phyloP scores from a whole-genome alignment of 2,797 vertebrate species.

The Austrolebias charrua region DNA sequence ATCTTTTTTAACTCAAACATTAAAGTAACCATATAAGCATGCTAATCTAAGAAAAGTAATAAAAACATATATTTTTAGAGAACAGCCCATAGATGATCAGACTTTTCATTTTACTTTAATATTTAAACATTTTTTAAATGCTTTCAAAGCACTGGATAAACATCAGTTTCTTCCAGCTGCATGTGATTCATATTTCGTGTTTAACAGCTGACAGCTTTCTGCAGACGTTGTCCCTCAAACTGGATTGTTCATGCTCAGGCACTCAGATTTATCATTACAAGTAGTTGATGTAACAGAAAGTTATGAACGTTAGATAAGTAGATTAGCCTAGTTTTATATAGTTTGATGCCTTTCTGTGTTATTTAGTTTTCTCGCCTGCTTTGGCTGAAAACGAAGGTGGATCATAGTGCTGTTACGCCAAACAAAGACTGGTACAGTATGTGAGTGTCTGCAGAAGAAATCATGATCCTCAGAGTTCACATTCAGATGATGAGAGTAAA shows the following conservation, averaged over 20 bases:
- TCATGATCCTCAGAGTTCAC: conserved; percentile 12
- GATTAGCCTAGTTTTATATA: conserved; percentile 21
- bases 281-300: conserved; percentile 66
- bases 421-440: conserved; percentile 4
- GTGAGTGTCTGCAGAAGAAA: conserved; percentile 8
- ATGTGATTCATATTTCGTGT: too few relatives aligned
- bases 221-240: too few relatives aligned
- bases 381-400: neutral
- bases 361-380: neutral
- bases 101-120: neutral
- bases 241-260: neutral
- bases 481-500: conserved; percentile 26
- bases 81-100: neutral
- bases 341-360: conserved; percentile 8
- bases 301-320: conserved; percentile 51
- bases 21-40: too few relatives aligned
- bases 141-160: too few relatives aligned
- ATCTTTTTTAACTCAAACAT: too few relatives aligned
- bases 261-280: conserved; percentile 12
- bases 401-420: conserved; percentile 2
- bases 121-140: conserved; percentile 13
- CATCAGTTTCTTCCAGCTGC: conserved; percentile 6
- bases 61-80: too few relatives aligned
- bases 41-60: too few relatives aligned
- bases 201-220: too few relatives aligned